phyloP scores from a whole-genome alignment of 1,140 invertebrate species.

The Episyrphus balteatus region DNA sequence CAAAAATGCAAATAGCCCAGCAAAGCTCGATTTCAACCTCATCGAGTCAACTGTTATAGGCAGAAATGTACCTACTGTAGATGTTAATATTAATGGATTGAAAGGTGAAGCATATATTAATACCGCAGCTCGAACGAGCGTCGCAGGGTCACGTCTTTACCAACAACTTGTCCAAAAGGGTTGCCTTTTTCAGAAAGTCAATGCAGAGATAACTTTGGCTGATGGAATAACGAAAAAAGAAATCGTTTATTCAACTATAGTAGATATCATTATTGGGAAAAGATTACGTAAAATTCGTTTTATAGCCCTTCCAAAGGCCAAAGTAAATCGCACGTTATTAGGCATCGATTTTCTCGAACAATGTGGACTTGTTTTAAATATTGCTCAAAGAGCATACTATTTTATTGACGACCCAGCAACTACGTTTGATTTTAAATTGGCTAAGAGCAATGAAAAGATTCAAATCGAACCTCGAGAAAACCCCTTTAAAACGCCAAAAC shows the following conservation, averaged over 20 bases:
- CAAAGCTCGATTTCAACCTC: constrained; percentile 1
- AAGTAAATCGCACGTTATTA: constrained; percentile 4
- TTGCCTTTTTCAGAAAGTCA: not conserved
- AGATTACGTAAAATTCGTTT: constrained; percentile 3
- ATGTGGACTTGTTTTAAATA: constrained; percentile 3
- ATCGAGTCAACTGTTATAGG: constrained; percentile 1
- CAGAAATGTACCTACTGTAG: constrained; percentile 3
- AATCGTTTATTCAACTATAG: constrained; percentile 2
- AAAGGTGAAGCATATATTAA: constrained; percentile 6
- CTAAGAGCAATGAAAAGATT: too few species aligned
- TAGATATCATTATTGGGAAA: constrained; percentile 5
- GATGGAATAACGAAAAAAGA: constrained; percentile 2
- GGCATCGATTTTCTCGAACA: constrained; percentile 8
- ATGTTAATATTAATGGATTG: constrained; percentile 4
- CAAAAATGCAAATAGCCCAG: constrained; percentile 2
- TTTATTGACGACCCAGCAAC: constrained; percentile 5
- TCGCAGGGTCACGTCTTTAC: constrained; percentile 1
- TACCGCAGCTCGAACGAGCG: constrained; percentile 4
- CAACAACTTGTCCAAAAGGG: constrained; percentile 1
- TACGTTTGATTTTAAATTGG: constrained; percentile 4
- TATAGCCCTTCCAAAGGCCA: constrained; percentile 3
- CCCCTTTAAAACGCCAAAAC: too few species aligned
- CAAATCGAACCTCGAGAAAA: too few species aligned
- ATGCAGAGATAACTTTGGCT: constrained; percentile 1
- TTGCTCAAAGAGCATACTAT: constrained; percentile 3